Evolutionary conservation across 2,888 invertebrate genomes (phyloP).

Genomic region (Apodemia duryi): DNA sequence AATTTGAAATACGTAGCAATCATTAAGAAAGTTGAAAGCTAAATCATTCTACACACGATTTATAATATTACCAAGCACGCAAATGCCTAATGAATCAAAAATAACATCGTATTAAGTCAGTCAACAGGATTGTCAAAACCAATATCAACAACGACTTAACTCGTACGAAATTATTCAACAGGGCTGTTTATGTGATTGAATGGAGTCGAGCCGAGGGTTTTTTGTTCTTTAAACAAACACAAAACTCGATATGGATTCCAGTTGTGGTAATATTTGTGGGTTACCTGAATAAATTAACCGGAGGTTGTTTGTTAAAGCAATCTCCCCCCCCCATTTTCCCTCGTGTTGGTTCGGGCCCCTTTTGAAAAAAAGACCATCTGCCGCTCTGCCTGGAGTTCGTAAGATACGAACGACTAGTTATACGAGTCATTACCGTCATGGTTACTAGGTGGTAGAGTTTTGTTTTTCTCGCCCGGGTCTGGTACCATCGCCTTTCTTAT

Average conservation of each 20-base stretch:
- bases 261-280: not conserved
- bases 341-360: too few species aligned
- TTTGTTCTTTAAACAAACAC: conserved; percentile 19
- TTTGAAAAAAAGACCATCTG: too few species aligned
- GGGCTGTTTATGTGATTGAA: conserved; percentile 20
- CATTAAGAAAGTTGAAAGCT: not conserved
- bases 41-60: not conserved
- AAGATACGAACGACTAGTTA: too few species aligned
- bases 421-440: too few species aligned
- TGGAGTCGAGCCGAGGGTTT: conserved; percentile 16
- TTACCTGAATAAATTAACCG: too few species aligned
- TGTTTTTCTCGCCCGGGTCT: too few species aligned
- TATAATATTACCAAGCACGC: not conserved
- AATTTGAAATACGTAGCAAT: too few species aligned
- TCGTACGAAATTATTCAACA: conserved; percentile 19
- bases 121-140: conserved; percentile 19
- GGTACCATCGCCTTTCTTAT: too few species aligned
- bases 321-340: too few species aligned
- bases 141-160: conserved; percentile 18
- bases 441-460: too few species aligned
- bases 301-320: not conserved
- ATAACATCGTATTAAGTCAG: not conserved
- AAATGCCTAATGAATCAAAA: conserved; percentile 8
- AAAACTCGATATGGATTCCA: not conserved
- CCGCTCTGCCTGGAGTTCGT: too few species aligned